Conservation (phyloP, 2,797 vertebrate genomes). For the Sebastes itinus region DNA sequence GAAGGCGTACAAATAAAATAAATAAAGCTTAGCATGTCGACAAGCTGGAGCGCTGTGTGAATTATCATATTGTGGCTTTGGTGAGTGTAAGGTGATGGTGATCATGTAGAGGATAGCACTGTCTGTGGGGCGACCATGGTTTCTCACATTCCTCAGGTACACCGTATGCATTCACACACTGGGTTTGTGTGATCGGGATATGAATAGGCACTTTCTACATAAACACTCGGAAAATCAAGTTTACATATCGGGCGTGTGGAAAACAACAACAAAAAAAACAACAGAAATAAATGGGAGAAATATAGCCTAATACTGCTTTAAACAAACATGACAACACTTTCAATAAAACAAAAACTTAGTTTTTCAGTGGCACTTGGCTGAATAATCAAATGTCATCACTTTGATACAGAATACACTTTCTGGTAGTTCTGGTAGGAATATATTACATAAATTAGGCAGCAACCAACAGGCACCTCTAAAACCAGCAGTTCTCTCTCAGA, state of each 20-base stretch:
- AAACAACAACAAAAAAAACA: constrained; percentile 32
- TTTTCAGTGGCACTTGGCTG: constrained; percentile 76
- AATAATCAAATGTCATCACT: constrained; percentile 65
- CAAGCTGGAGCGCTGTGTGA: constrained; percentile 50
- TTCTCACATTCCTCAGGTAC: constrained; percentile 49
- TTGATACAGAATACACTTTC: constrained; percentile 66
- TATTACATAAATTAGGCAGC: constrained; percentile 58
- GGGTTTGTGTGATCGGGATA: constrained; percentile 79
- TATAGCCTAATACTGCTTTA: constrained; percentile 24
- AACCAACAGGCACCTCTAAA: constrained; percentile 61
- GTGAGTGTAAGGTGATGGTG: constrained; percentile 41
- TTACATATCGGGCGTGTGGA: constrained; percentile 69
- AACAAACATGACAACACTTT: constrained; percentile 55
- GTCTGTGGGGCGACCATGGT: constrained; percentile 28
- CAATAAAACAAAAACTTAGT: constrained; percentile 48
- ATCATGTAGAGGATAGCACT: constrained; percentile 52
- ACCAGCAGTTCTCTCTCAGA: constrained; percentile 47
- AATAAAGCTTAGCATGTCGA: constrained; percentile 56
- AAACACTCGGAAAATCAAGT: constrained; percentile 82
- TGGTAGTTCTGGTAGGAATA: constrained; percentile 47
- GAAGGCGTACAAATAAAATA: constrained; percentile 23
- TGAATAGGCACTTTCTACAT: constrained; percentile 90
- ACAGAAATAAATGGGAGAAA: constrained; percentile 40
- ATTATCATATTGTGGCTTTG: constrained; percentile 16
- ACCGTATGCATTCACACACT: constrained; percentile 68